Evolutionary conservation across 2,888 invertebrate species (phyloP).

Genomic region (Cantharis lateralis): DNA sequence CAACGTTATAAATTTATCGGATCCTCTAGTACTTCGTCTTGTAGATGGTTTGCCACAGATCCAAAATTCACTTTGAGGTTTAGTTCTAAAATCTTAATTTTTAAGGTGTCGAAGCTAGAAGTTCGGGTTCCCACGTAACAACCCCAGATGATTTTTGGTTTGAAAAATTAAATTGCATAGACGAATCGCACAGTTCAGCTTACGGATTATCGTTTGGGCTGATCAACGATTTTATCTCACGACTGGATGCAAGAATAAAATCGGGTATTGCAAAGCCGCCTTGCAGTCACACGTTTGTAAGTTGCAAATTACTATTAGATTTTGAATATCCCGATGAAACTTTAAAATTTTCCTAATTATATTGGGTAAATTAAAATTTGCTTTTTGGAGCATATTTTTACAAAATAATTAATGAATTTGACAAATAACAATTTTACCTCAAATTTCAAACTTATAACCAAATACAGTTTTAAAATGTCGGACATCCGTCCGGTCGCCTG

Average conservation of each 20-base stretch:
- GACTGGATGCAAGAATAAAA: not conserved
- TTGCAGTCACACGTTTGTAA: not conserved
- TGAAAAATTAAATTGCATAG: conserved; percentile 57
- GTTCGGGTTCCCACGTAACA: not conserved
- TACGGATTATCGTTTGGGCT: conserved; percentile 51
- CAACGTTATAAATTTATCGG: conserved; percentile 46
- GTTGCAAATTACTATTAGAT: not conserved
- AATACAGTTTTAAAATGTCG: too few species aligned
- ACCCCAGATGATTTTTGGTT: conserved; percentile 35
- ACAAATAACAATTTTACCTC: too few species aligned
- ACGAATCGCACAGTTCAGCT: conserved; percentile 59
- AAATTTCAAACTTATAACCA: too few species aligned
- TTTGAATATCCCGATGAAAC: too few species aligned
- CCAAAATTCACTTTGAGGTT: not conserved
- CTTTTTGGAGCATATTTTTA: too few species aligned
- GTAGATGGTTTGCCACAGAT: conserved; percentile 34
- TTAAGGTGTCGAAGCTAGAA: not conserved
- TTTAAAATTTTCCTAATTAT: too few species aligned
- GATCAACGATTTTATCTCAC: not conserved
- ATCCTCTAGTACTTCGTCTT: conserved; percentile 41
- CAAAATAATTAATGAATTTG: too few species aligned
- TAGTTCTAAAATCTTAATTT: not conserved
- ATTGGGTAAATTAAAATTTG: too few species aligned
- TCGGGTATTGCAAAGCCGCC: not conserved
- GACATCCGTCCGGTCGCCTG: too few species aligned